phyloP scores from a whole-genome alignment of 2,888 invertebrate genomes.

The Tolmerus cingulatus region DNA sequence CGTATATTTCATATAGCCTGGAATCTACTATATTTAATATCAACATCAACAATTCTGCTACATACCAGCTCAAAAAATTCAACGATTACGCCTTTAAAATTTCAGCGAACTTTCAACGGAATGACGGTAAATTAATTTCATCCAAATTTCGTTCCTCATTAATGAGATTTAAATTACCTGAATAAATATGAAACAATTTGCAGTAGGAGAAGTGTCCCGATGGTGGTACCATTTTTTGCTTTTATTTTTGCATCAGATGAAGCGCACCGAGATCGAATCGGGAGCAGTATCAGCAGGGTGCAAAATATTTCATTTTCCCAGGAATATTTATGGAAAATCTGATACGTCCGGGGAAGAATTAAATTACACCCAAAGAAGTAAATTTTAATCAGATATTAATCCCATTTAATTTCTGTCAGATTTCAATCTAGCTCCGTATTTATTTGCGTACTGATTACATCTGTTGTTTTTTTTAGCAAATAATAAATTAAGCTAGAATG shows the following conservation, averaged over 20 bases:
- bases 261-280: background rate
- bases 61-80: background rate
- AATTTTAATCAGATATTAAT: background rate
- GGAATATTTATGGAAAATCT: background rate
- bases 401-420: background rate
- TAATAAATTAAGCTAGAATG: background rate
- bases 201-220: background rate
- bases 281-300: background rate
- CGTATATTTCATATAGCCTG: too few species aligned
- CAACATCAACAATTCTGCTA: too few species aligned
- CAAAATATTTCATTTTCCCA: background rate
- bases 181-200: background rate
- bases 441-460: background rate
- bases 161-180: background rate
- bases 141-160: background rate
- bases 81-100: background rate
- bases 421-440: background rate
- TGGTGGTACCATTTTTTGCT: background rate
- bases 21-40: too few species aligned
- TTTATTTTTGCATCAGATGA: background rate
- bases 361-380: background rate
- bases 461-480: background rate
- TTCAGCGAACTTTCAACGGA: background rate
- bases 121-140: background rate
- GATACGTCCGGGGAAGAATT: background rate